Evolutionary conservation across 1,140 invertebrate genomes (phyloP).

Genomic region (Drosophila orosa): DNA sequence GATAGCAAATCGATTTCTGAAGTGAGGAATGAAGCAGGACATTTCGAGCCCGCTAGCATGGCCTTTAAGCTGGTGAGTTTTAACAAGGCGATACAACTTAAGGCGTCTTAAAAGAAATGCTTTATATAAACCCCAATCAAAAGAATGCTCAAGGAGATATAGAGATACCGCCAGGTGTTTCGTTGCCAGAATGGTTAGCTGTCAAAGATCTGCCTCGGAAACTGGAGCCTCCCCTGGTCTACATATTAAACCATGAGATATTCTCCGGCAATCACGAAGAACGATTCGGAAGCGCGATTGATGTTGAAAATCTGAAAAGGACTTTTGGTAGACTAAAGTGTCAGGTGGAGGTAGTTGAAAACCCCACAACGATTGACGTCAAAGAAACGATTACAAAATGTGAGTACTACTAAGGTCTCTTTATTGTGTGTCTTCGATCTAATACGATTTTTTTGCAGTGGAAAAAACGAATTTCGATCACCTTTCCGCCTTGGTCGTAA

Average conservation of each 20-base stretch:
- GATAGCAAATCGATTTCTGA: neutral
- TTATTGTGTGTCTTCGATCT: neutral
- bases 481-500: constrained; percentile 29
- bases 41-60: neutral
- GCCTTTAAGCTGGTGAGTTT: neutral
- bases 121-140: neutral
- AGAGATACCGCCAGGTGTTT: neutral
- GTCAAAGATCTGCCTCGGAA: neutral
- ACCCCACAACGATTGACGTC: neutral
- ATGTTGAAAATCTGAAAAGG: neutral
- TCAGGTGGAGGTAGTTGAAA: neutral
- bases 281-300: neutral
- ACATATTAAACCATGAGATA: constrained; percentile 6
- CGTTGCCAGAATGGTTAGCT: neutral
- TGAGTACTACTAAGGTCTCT: neutral
- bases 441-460: neutral
- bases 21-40: neutral
- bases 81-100: neutral
- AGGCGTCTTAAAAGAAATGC: neutral
- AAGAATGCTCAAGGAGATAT: neutral
- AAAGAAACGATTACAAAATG: neutral
- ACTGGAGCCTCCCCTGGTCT: neutral
- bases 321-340: constrained; percentile 1
- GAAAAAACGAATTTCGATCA: neutral
- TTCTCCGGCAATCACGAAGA: neutral